These are phyloP conservation scores for Molossus alvarezi DNA, from an alignment of 2,797 vertebrate genomes.

Conservation along the genomic window DNA sequence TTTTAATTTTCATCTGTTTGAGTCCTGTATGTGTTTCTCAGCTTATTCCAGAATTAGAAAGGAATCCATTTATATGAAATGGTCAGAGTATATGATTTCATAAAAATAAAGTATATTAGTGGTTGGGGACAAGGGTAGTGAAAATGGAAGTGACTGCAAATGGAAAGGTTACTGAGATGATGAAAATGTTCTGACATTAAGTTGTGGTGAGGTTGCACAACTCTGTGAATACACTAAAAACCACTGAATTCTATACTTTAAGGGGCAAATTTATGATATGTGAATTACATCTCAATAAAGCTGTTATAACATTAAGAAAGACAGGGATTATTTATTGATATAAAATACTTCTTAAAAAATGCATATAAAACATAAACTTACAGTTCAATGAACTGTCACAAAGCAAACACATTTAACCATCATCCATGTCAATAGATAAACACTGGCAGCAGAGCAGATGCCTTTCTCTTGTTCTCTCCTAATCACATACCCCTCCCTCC, in stretches of 20 bases:
- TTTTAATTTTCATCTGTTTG: background rate
- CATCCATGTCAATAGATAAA: constrained; percentile 26
- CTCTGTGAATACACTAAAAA: background rate
- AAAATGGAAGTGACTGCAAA: background rate
- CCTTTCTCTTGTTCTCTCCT: background rate
- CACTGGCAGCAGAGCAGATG: background rate
- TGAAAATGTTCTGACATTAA: background rate
- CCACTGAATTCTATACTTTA: background rate
- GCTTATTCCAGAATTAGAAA: background rate
- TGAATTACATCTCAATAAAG: constrained; percentile 46
- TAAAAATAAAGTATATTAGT: background rate
- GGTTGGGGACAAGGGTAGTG: too few relatives aligned
- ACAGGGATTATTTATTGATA: constrained; percentile 46
- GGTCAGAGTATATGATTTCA: constrained; percentile 19
- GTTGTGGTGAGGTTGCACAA: background rate
- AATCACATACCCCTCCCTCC: background rate
- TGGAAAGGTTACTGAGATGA: background rate
- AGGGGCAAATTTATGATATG: constrained; percentile 38
- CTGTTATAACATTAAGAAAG: constrained; percentile 43
- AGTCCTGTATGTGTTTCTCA: constrained; percentile 26
- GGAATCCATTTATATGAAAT: background rate
- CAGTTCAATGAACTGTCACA: constrained; percentile 39
- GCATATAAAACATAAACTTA: constrained; percentile 60
- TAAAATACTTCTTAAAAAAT: constrained; percentile 68
- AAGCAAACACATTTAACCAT: background rate